Evolutionary conservation across 2,113 vertebrate species (phyloP).

Genomic region (Malurus elegans): DNA sequence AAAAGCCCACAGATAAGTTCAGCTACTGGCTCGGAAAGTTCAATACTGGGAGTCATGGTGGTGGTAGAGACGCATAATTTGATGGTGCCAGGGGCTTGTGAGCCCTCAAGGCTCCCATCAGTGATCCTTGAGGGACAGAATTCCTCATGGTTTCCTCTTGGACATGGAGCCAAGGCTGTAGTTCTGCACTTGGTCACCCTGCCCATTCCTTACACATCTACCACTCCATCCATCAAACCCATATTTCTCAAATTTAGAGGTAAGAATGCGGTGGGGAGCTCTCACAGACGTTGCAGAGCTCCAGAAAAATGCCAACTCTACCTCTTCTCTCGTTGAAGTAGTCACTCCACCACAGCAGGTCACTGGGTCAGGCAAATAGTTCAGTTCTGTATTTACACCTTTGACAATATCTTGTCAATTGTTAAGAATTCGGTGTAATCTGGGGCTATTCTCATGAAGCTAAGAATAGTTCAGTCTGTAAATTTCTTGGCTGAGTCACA

Average conservation of each 20-base stretch:
- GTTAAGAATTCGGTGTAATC: background rate
- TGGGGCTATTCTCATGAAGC: background rate
- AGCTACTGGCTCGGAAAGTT: conserved; percentile 43
- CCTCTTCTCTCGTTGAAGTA: background rate
- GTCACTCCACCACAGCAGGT: background rate
- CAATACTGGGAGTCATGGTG: conserved; percentile 13
- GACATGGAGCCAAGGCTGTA: background rate
- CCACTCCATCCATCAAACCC: background rate
- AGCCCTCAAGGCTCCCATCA: too few species aligned
- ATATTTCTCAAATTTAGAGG: background rate
- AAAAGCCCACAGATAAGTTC: conserved; percentile 40
- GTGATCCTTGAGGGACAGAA: fast-evolving
- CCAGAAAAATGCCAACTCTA: background rate
- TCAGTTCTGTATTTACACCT: background rate
- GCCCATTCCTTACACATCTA: background rate
- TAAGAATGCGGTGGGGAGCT: background rate
- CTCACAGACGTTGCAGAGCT: background rate
- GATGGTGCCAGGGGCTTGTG: background rate
- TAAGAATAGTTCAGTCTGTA: background rate
- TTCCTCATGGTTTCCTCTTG: background rate
- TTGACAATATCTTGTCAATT: background rate
- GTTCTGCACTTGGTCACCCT: background rate
- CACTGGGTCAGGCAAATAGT: background rate
- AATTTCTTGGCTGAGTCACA: background rate
- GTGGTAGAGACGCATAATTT: conserved; percentile 2